phyloP scores from a whole-genome alignment of 1,140 invertebrate species.

The Brachionus calyciflorus region DNA sequence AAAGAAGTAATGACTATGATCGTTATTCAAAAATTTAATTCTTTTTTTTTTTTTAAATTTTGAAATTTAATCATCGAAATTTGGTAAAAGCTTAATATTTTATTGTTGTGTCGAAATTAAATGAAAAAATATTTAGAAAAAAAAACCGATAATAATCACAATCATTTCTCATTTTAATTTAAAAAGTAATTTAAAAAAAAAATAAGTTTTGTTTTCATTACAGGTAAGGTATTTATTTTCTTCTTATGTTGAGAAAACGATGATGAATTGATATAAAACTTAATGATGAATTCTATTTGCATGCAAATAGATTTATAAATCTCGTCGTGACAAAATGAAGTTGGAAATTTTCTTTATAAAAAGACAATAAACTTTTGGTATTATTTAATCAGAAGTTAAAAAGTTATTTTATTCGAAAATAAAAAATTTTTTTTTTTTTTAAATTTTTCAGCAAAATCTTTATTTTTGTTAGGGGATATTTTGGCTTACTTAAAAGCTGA shows the following conservation, averaged over 20 bases:
- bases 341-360: too few relatives aligned
- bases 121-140: constrained; percentile 8
- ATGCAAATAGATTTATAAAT: not conserved
- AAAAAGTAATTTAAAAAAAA: constrained; percentile 21
- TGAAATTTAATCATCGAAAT: constrained; percentile 23
- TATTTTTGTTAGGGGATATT: too few relatives aligned
- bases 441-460: too few relatives aligned
- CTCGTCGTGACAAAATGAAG: too few relatives aligned
- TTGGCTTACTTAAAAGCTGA: too few relatives aligned
- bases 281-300: not conserved
- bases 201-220: constrained; percentile 37
- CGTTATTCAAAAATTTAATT: constrained; percentile 23
- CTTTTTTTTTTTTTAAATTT: constrained; percentile 16
- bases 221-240: not conserved
- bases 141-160: constrained; percentile 41
- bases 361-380: too few relatives aligned
- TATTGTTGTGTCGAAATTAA: not conserved
- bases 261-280: constrained; percentile 37
- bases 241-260: not conserved
- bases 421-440: too few relatives aligned
- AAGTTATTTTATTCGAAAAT: too few relatives aligned
- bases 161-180: not conserved
- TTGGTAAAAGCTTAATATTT: constrained; percentile 25
- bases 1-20: constrained; percentile 18
- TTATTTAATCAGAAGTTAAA: too few relatives aligned